phyloP scores from a whole-genome alignment of 2,888 invertebrate genomes.

The Tromatobia lineatoria region DNA sequence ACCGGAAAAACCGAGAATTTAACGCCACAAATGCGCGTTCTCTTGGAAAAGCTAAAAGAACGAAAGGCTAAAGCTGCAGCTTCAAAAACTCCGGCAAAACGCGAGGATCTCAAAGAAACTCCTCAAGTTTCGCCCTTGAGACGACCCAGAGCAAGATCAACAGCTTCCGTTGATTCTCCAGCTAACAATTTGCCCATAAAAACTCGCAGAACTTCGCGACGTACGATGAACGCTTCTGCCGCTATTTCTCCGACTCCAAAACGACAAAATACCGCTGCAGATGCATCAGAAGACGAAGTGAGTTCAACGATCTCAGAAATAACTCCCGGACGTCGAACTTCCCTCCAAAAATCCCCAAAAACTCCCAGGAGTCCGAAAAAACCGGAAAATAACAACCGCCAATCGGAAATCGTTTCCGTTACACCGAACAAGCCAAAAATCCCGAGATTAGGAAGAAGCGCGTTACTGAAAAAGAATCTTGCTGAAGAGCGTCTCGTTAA shows the following conservation, averaged over 20 bases:
- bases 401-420: not conserved
- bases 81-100: slow-evolving; percentile 22
- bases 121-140: slow-evolving; percentile 11
- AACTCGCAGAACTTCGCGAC: slow-evolving; percentile 27
- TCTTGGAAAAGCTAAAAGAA: slow-evolving; percentile 69
- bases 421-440: slow-evolving; percentile 29
- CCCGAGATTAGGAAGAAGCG: slow-evolving; percentile 54
- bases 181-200: not conserved
- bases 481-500: slow-evolving; percentile 56
- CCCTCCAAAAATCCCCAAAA: not conserved
- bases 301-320: not conserved
- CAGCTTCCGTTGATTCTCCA: not conserved
- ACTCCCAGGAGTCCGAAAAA: not conserved
- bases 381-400: not conserved
- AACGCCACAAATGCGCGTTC: slow-evolving; percentile 76
- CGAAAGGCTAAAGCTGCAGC: slow-evolving; percentile 9
- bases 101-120: not conserved
- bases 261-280: not conserved
- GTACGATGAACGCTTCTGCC: not conserved
- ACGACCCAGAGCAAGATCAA: slow-evolving; percentile 49
- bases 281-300: not conserved
- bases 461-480: slow-evolving; percentile 47
- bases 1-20: slow-evolving; percentile 3
- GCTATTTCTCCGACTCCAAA: not conserved
- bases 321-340: not conserved